phyloP scores from a whole-genome alignment of 1,140 invertebrate species.

The Caenorhabditis tropicalis region DNA sequence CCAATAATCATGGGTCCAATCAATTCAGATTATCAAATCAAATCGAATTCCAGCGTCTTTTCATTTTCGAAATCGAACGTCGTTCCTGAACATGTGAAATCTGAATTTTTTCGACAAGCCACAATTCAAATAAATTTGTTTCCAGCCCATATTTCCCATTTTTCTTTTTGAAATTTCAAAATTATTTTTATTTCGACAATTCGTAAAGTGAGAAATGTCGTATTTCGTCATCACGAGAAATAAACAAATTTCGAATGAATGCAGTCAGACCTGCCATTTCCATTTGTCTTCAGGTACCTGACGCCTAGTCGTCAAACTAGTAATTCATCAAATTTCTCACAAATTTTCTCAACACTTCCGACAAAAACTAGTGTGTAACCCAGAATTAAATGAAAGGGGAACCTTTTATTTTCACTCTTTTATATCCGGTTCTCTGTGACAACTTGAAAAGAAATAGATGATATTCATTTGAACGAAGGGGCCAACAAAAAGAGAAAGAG shows the following conservation, averaged over 20 bases:
- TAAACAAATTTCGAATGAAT: conserved; percentile 14
- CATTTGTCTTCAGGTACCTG: not conserved
- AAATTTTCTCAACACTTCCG: not conserved
- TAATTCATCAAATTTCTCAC: conserved; percentile 33
- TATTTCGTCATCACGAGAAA: conserved; percentile 10
- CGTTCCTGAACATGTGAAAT: too few relatives aligned
- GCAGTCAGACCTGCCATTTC: conserved; percentile 21
- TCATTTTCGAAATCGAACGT: too few relatives aligned
- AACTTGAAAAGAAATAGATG: not conserved
- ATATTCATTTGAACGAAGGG: not conserved
- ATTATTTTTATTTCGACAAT: too few relatives aligned
- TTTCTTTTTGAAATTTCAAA: too few relatives aligned
- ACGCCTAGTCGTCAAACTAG: conserved; percentile 3
- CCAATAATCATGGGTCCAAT: too few relatives aligned
- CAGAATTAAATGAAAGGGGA: not conserved
- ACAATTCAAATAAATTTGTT: too few relatives aligned
- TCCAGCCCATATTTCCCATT: too few relatives aligned
- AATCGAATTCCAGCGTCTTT: too few relatives aligned
- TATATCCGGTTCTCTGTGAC: not conserved
- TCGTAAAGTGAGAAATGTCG: not conserved
- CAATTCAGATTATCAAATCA: too few relatives aligned
- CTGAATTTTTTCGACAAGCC: too few relatives aligned
- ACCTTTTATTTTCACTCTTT: not conserved
- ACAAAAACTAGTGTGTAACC: not conserved
- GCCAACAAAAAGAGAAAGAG: not conserved